Base-by-base conservation (phyloP, 2,888 invertebrate species). In the Myopa tessellatipennis region DNA sequence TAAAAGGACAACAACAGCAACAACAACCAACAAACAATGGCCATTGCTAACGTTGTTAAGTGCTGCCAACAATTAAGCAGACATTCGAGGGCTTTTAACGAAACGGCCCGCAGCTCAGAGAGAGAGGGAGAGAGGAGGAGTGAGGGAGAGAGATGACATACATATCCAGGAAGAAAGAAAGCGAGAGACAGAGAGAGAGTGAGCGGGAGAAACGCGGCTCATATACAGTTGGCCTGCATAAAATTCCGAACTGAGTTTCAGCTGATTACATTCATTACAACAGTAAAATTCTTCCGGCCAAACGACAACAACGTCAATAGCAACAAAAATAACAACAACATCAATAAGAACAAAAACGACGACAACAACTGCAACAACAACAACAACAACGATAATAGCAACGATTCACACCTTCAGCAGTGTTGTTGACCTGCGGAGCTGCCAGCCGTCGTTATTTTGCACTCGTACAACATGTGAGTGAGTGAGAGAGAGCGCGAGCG, bases 41-140 rank as follows among this genome's bases (percentile, higher is more conserved):
- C 12, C 14, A 14, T 16, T 36, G 38, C 65, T 38, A 65, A 65
- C 65, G 36, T 61, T 18, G 60, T 61, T 73, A 61, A 73, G 61
- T 73, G 73, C 61, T 40, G 45, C 73, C 63, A 61, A 45, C 73
- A 61, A 61, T 73, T 73, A 63, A 61, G 73, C 73, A 26, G 45
- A 38, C 60, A 61, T 38, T 70, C 55, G 18, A 36, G 50, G 55
- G 55, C 55, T 52, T 70, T 70, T 58, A 61, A 40, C 45, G 45
- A 45, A 26, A 10, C 58, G 14, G 34, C 60, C 72, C 72, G 60
- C 60, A 72, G 45, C 60, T 34, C 26, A 45, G 1, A 1, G 45
- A 45, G 3, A 45, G 45, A 6, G 45, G 3, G 26, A 26, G 26
- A 26, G 26, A 26, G 26, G 26, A 26, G 26, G 26, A 26, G 26